phyloP scores from a whole-genome alignment of 2,888 invertebrate species.

The Camponotus fellah region DNA sequence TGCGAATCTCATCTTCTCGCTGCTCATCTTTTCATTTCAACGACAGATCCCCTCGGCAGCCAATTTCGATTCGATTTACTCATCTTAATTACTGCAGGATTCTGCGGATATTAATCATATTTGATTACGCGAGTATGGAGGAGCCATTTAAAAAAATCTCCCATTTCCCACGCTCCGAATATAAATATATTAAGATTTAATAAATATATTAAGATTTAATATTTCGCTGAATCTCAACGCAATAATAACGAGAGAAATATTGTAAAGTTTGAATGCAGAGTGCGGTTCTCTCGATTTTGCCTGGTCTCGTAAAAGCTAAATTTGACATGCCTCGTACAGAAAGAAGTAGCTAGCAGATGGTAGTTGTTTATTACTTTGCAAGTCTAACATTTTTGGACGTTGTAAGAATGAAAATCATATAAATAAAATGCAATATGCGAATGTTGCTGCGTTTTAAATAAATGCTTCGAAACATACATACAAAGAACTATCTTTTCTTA shows the following conservation, averaged over 20 bases:
- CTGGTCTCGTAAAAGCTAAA: constrained; percentile 29
- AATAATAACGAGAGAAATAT: background rate
- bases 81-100: background rate
- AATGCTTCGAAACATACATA: background rate
- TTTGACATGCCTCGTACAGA: constrained; percentile 21
- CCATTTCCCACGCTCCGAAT: background rate
- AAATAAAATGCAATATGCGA: constrained; percentile 23
- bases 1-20: constrained; percentile 40
- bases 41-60: background rate
- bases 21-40: constrained; percentile 19
- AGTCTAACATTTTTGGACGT: constrained; percentile 25
- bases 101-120: background rate
- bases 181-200: constrained; percentile 2
- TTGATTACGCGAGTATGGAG: background rate
- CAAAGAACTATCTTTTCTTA: too few species aligned
- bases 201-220: constrained; percentile 6
- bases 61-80: background rate
- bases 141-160: background rate
- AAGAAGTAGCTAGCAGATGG: constrained; percentile 30
- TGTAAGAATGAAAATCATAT: background rate
- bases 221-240: background rate
- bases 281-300: constrained; percentile 19
- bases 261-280: constrained; percentile 13
- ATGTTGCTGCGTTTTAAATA: background rate
- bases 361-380: constrained; percentile 28